phyloP scores from a whole-genome alignment of 2,797 vertebrate species.

The Enteromius radiatus region DNA sequence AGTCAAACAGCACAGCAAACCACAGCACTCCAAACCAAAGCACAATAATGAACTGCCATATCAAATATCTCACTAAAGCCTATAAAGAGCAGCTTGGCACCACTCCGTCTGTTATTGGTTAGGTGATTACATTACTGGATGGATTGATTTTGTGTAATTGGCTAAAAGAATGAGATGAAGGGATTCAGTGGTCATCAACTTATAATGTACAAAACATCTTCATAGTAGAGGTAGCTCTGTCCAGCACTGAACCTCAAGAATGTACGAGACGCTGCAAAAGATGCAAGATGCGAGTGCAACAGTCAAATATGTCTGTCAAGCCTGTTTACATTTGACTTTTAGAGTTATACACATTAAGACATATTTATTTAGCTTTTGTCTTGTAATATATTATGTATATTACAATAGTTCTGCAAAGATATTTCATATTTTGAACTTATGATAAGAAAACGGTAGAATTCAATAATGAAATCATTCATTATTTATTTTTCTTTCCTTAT shows the following conservation, averaged over 20 bases:
- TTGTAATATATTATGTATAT: no score
- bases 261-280: no score
- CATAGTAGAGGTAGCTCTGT: background rate
- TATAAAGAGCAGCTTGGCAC: constrained; percentile 27
- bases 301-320: no score
- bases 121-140: constrained; percentile 31
- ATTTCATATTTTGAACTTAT: background rate
- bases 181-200: constrained; percentile 16
- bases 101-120: constrained; percentile 34
- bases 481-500: background rate
- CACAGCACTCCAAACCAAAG: background rate
- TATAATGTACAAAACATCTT: constrained; percentile 1
- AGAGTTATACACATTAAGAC: no score
- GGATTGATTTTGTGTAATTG: constrained; percentile 43
- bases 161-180: constrained; percentile 10
- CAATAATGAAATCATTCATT: background rate
- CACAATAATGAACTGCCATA: constrained; percentile 13
- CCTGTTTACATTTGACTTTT: no score
- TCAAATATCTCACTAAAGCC: constrained; percentile 5
- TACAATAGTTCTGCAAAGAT: background rate
- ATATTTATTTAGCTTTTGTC: no score
- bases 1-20: background rate
- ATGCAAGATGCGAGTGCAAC: no score
- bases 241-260: background rate
- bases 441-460: constrained; percentile 13